A percentile compares a stretch with the other conserved stretches of the same genome.
These are phyloP conservation scores for Pyrgilauda ruficollis DNA, from an alignment of 2,113 vertebrate genomes.

Conservation along the genomic window DNA sequence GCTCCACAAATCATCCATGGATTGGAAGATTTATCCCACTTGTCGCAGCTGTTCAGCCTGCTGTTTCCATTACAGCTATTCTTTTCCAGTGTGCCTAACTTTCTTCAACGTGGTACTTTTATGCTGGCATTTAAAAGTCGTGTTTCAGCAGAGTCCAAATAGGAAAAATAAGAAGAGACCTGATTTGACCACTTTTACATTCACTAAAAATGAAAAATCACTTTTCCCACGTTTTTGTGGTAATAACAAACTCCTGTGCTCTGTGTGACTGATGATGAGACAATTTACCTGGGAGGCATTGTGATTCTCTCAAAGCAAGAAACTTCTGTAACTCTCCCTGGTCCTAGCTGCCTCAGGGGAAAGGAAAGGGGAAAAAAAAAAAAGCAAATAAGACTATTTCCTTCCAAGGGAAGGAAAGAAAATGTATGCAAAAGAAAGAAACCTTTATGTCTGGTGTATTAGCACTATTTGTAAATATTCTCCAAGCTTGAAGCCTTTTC, in stretches of 20 bases:
- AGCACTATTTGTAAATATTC: not conserved
- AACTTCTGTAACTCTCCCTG: not conserved
- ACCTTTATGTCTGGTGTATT: not conserved
- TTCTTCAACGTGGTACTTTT: not conserved
- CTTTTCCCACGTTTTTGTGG: not conserved
- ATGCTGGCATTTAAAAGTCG: not conserved
- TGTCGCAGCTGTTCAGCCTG: not conserved
- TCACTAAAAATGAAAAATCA: conserved; percentile 24
- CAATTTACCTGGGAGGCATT: conserved; percentile 25
- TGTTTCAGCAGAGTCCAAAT: not conserved
- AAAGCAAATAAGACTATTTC: not conserved
- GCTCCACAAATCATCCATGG: not conserved
- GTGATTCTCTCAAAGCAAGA: not conserved
- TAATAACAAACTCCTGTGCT: conserved; percentile 14
- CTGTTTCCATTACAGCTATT: not conserved
- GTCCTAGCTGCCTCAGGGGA: not conserved
- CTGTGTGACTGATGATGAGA: not conserved
- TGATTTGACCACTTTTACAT: not conserved
- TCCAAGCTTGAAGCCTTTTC: not conserved
- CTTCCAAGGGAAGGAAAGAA: not conserved
- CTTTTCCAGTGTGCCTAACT: not conserved
- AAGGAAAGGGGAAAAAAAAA: not conserved
- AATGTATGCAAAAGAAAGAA: not conserved
- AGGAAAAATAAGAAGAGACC: not conserved
- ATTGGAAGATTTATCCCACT: conserved; percentile 9